A percentile compares a stretch with the other conserved stretches of the same genome.
Evolutionary conservation across 2,888 invertebrate species (phyloP).

Genomic region (Cephus rjabovi): DNA sequence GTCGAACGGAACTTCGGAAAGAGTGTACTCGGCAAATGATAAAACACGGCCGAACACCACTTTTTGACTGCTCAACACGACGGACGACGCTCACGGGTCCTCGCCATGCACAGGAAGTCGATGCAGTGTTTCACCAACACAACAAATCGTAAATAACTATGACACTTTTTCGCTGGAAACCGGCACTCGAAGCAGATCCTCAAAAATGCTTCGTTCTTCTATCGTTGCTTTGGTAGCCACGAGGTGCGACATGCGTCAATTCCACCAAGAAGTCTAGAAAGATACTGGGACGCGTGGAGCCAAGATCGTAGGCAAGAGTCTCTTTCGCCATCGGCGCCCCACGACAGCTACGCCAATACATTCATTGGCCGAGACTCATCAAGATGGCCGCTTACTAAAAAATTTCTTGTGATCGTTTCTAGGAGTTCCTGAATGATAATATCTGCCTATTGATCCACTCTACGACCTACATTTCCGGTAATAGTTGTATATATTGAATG

Average conservation of each 20-base stretch:
- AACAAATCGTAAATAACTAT: constrained; percentile 42
- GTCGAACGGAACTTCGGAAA: not conserved
- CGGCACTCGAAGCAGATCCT: not conserved
- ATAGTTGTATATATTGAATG: not conserved
- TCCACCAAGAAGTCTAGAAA: not conserved
- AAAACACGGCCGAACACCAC: constrained; percentile 18
- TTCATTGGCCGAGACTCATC: not conserved
- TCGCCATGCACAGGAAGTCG: constrained; percentile 51
- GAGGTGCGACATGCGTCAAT: not conserved
- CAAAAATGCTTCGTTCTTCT: not conserved
- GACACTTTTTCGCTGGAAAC: not conserved
- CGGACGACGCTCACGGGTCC: constrained; percentile 48
- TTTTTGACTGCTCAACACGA: constrained; percentile 32
- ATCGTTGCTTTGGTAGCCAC: not conserved
- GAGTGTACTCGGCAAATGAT: constrained; percentile 11
- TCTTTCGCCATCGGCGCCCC: not conserved
- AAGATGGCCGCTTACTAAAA: not conserved
- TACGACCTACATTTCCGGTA: not conserved
- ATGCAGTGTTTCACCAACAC: constrained; percentile 48
- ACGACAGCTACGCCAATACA: not conserved
- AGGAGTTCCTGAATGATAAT: not conserved
- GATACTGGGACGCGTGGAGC: not conserved
- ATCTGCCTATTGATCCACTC: not conserved
- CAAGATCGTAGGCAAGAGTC: not conserved
- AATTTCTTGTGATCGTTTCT: not conserved